These are phyloP conservation scores for Metellina segmentata DNA, from an alignment of 2,888 invertebrate genomes.

Conservation along the genomic window DNA sequence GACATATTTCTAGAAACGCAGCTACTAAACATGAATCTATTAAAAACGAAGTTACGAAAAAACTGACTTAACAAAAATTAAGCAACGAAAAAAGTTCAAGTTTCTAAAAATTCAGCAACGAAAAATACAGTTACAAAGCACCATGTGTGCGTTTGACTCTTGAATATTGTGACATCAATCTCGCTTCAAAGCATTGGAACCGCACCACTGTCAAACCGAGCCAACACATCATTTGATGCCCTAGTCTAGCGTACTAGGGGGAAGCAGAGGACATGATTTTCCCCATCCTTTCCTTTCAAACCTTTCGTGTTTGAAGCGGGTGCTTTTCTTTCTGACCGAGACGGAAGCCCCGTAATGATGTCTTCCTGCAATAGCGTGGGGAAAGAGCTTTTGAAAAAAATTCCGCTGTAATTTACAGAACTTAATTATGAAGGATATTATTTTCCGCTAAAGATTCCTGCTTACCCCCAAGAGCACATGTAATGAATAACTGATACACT, in stretches of 20 bases:
- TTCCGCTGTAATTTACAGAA: slow-evolving; percentile 29
- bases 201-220: background rate
- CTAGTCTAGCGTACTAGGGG: background rate
- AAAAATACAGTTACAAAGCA: background rate
- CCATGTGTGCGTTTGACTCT: background rate
- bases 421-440: slow-evolving; percentile 56
- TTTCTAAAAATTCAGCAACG: too few relatives aligned
- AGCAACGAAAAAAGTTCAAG: too few relatives aligned
- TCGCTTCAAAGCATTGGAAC: background rate
- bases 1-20: too few relatives aligned
- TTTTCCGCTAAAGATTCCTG: slow-evolving; percentile 33
- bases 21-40: too few relatives aligned
- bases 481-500: slow-evolving; percentile 24
- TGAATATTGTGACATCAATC: background rate
- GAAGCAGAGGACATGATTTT: background rate
- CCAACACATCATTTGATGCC: background rate
- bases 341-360: slow-evolving; percentile 48
- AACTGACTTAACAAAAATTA: too few relatives aligned
- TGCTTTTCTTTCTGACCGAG: slow-evolving; percentile 18
- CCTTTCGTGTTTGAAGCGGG: slow-evolving; percentile 28
- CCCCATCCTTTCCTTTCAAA: slow-evolving; percentile 12
- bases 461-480: background rate
- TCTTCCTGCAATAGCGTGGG: slow-evolving; percentile 53
- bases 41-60: too few relatives aligned
- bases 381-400: slow-evolving; percentile 20